phyloP scores from a whole-genome alignment of 2,113 vertebrate genomes.

The Pseudorhombus dupliciocellatus region DNA sequence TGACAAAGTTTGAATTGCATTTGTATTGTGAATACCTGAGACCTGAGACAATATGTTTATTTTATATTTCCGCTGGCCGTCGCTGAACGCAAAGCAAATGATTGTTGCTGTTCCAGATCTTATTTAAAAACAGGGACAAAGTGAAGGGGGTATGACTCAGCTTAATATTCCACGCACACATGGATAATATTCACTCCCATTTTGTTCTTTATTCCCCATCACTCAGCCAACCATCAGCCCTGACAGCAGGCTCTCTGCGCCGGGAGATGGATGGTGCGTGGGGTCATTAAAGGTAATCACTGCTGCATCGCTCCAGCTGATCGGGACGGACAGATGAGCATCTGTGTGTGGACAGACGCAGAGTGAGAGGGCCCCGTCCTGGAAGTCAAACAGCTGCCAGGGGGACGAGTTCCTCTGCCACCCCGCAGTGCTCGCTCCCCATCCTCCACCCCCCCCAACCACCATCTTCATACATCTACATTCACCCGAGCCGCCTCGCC shows the following conservation, averaged over 20 bases:
- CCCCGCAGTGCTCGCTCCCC: slow-evolving; percentile 13
- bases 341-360: slow-evolving; percentile 38
- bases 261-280: slow-evolving; percentile 17
- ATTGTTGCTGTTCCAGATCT: too few species aligned
- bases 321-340: slow-evolving; percentile 32
- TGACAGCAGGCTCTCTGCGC: slow-evolving; percentile 11
- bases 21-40: too few species aligned
- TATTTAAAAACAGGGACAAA: too few species aligned
- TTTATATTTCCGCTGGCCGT: not conserved
- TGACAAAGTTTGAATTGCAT: too few species aligned
- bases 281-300: slow-evolving; percentile 51
- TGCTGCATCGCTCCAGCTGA: slow-evolving; percentile 26
- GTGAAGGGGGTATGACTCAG: too few species aligned
- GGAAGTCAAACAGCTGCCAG: slow-evolving; percentile 62
- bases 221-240: slow-evolving; percentile 8
- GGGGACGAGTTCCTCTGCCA: slow-evolving; percentile 61
- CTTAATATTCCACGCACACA: not conserved
- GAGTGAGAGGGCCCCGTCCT: slow-evolving; percentile 38
- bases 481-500: slow-evolving; percentile 54
- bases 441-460: not conserved
- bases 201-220: slow-evolving; percentile 2
- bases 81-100: too few species aligned
- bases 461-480: not conserved
- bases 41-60: too few species aligned
- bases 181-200: not conserved